Base-by-base conservation (phyloP, 1,140 invertebrate species). In the Megalonaias nervosa region DNA sequence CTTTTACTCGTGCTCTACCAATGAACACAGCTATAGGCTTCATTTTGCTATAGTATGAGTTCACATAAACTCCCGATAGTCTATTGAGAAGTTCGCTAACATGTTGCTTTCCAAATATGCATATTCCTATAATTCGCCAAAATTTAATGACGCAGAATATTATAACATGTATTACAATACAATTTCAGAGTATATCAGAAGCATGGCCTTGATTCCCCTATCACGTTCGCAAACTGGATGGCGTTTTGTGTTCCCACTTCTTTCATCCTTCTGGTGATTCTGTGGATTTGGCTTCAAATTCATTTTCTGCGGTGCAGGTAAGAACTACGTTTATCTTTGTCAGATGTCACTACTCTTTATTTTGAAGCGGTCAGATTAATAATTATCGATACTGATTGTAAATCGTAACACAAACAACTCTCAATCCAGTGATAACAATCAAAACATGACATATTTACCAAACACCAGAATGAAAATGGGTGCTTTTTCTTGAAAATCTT, bases 201-300 rank as follows among this genome's bases (percentile, higher is more conserved):
- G 56, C 71, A 82, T 58, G 75, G 67, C 13, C 76, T 82, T 26
- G 68, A 69, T 3, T 82, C 82, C 5, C 81, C 82, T 6, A 78
- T 92, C 14, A 91, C 87, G 17, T 92, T 91, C 82, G 84, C 85
- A 19, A 88, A 82, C 0, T 92, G 91, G 91, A 89, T 92, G 78
- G 74, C 87, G 19, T 91, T 91, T 71, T 89, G 90, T 2, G 77
- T 91, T 15, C 92, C 92, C 1, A 81, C 89, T 48, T 90, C 89
- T 17, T 60, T 90, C 16, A 64, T 90, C 0, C 79, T 85, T 23
- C 77, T 91, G 1, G 48, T 91, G 11, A 62, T 90, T 19, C 78
- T 85, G 16, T 92, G 92, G 91, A 57, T 91, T 14, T 88, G 86
- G 83, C 79, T 92, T 64, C 81, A 87, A n/a, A 75, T 90, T 13